Conservation (phyloP, 2,888 invertebrate genomes). For the Pterostichus madidus region DNA sequence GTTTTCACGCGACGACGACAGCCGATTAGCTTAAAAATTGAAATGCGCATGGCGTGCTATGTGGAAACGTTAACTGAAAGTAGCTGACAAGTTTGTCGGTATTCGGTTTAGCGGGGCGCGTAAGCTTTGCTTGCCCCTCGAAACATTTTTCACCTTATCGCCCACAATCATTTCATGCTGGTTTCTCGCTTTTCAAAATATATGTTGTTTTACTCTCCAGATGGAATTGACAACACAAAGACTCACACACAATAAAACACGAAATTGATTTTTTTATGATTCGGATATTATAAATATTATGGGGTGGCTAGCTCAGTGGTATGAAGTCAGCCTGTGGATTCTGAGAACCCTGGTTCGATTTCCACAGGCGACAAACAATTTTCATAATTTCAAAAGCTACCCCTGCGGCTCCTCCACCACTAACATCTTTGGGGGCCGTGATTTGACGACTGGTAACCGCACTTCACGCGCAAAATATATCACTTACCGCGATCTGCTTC, state of each 20-base stretch:
- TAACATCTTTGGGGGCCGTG: too few species aligned
- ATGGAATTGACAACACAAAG: conserved; percentile 17
- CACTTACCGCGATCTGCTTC: too few species aligned
- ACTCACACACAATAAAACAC: neutral
- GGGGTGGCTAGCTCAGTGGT: too few species aligned
- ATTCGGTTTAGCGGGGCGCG: conserved; percentile 49
- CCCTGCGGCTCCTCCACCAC: too few species aligned
- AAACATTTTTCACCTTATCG: conserved; percentile 50
- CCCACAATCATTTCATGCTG: conserved; percentile 47
- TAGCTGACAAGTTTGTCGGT: conserved; percentile 60
- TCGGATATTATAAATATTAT: too few species aligned
- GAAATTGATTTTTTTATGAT: too few species aligned
- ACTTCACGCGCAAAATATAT: too few species aligned
- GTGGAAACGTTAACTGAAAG: conserved; percentile 54
- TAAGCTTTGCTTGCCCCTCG: conserved; percentile 44
- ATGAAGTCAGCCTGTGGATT: too few species aligned
- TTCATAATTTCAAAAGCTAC: too few species aligned
- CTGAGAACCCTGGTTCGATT: too few species aligned
- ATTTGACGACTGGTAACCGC: too few species aligned
- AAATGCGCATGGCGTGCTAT: conserved; percentile 64
- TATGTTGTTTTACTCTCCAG: conserved; percentile 24
- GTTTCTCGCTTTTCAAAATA: conserved; percentile 24
- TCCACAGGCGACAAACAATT: too few species aligned
- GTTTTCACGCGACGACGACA: conserved; percentile 49
- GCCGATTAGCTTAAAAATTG: conserved; percentile 63